These are phyloP conservation scores for Rhyacophila brunnea DNA, from an alignment of 1,140 invertebrate genomes.

Conservation along the genomic window DNA sequence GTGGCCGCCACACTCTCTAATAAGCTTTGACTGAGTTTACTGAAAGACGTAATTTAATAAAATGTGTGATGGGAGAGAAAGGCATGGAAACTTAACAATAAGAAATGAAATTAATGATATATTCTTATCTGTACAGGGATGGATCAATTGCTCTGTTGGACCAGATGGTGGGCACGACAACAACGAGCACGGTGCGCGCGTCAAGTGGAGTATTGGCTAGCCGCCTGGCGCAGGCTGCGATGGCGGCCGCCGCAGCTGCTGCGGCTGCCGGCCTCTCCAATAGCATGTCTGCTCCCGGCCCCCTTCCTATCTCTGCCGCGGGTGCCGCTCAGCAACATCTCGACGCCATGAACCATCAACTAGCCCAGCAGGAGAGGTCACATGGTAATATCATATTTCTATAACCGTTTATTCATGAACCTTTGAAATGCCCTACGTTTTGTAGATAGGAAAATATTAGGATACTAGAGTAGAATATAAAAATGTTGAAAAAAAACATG, in stretches of 20 bases:
- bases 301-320: background rate
- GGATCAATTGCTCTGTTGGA: conserved; percentile 52
- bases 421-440: no score
- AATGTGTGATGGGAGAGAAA: no score
- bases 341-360: background rate
- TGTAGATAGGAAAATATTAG: no score
- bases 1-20: no score
- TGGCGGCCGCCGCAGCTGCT: conserved; percentile 37
- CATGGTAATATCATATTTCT: background rate
- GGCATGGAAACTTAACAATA: no score
- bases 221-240: conserved; percentile 48
- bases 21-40: no score
- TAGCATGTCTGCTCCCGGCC: background rate
- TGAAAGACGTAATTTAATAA: no score
- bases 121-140: conserved; percentile 42
- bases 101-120: no score
- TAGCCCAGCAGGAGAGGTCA: background rate
- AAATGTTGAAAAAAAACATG: no score
- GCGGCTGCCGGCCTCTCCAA: background rate
- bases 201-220: conserved; percentile 38
- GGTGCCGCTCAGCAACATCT: background rate
- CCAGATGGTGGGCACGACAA: conserved; percentile 53
- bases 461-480: no score
- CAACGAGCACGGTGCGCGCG: conserved; percentile 49
- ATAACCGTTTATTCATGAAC: no score